phyloP scores from a whole-genome alignment of 2,888 invertebrate species.

The Catocala nupta region DNA sequence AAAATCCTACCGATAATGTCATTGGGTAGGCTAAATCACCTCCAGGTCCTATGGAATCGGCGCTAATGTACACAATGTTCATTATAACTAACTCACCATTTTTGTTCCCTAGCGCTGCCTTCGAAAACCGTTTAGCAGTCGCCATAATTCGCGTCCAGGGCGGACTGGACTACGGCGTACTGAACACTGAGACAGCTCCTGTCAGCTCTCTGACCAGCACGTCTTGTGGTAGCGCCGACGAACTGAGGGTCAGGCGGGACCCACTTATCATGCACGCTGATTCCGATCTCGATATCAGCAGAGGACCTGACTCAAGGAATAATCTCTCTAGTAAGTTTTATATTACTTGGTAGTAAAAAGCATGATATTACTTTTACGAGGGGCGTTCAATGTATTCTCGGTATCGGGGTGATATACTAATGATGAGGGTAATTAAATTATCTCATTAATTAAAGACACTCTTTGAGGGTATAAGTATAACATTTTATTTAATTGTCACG shows the following conservation, averaged over 20 bases:
- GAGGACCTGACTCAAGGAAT: conserved; percentile 59
- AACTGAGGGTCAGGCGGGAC: conserved; percentile 75
- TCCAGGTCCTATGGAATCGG: no score
- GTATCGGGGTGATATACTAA: no score
- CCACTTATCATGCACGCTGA: conserved; percentile 89
- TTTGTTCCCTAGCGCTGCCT: conserved; percentile 90
- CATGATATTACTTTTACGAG: background rate
- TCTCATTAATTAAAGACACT: no score
- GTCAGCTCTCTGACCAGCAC: conserved; percentile 77
- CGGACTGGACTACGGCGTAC: conserved; percentile 93
- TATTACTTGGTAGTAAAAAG: no score
- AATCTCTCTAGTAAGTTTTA: conserved; percentile 70
- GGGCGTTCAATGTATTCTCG: no score
- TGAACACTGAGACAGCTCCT: conserved; percentile 77
- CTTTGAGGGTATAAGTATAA: no score
- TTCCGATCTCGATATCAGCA: conserved; percentile 90
- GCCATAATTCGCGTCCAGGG: conserved; percentile 94
- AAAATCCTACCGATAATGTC: no score
- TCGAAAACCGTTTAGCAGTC: conserved; percentile 96
- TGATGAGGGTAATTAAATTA: no score
- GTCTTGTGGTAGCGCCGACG: conserved; percentile 77
- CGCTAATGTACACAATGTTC: no score
- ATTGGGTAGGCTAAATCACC: no score
- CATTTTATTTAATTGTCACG: no score
- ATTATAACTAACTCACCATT: background rate